Conservation (phyloP, 1,140 invertebrate genomes). For the Trachymyrmex septentrionalis region DNA sequence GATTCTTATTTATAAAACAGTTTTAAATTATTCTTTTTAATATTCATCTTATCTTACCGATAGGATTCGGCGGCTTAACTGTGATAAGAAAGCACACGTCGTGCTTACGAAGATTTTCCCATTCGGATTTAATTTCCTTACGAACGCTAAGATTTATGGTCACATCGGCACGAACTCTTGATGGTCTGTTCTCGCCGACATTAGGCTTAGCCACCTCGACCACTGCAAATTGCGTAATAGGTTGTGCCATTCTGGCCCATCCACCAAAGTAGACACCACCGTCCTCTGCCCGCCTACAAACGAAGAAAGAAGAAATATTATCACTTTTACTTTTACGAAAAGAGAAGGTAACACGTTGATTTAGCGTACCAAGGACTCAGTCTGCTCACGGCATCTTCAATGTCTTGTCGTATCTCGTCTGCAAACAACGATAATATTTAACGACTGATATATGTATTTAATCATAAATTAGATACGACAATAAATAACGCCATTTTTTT, state of each 20-base stretch:
- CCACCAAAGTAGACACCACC: conserved; percentile 96
- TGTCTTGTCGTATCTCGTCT: conserved; percentile 99
- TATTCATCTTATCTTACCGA: conserved; percentile 88
- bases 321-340: not conserved
- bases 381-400: conserved; percentile 98
- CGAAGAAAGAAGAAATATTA: conserved; percentile 25
- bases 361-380: conserved; percentile 95
- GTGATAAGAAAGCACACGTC: conserved; percentile 99
- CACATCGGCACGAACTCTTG: conserved; percentile 97
- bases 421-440: conserved; percentile 70
- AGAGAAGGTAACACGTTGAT: not conserved
- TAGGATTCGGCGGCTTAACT: conserved; percentile 93
- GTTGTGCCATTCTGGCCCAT: conserved; percentile 99
- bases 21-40: conserved; percentile 30
- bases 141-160: conserved; percentile 96
- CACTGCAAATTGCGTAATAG: conserved; percentile 96
- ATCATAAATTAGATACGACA: not conserved
- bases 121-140: conserved; percentile 97
- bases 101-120: conserved; percentile 98
- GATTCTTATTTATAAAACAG: not conserved
- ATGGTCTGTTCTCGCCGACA: conserved; percentile 97
- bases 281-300: conserved; percentile 93
- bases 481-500: not conserved
- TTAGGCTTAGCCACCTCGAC: conserved; percentile 97
- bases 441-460: not conserved